Conservation (phyloP, 2,888 invertebrate genomes). For the Sepioteuthis lessoniana region DNA sequence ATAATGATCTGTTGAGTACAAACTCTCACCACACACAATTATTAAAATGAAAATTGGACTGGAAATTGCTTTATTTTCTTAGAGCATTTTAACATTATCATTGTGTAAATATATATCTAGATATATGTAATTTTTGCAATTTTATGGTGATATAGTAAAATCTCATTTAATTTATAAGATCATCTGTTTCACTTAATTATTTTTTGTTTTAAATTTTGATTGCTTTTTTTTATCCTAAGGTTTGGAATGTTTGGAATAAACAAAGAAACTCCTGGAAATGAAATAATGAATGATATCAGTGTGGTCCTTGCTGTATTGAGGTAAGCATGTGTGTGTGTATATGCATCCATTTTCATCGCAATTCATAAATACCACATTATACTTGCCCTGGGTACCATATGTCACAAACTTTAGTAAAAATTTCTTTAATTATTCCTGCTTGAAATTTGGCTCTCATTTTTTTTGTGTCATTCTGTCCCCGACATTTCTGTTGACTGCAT, state of each 20-base stretch:
- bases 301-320: slow-evolving; percentile 69
- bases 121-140: too few species aligned
- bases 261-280: slow-evolving; percentile 64
- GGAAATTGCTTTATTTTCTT: too few species aligned
- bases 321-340: slow-evolving; percentile 55
- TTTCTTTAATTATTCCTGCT: not conserved
- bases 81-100: too few species aligned
- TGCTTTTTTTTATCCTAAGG: slow-evolving; percentile 58
- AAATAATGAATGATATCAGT: slow-evolving; percentile 70
- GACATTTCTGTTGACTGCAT: not conserved
- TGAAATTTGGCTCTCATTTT: too few species aligned
- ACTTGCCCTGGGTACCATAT: not conserved
- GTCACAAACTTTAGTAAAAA: not conserved
- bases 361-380: not conserved
- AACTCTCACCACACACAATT: too few species aligned
- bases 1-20: too few species aligned
- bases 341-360: not conserved
- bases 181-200: too few species aligned
- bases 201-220: not conserved
- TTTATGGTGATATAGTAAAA: too few species aligned
- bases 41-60: too few species aligned
- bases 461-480: too few species aligned
- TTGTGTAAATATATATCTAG: too few species aligned
- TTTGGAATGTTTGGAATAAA: slow-evolving; percentile 74
- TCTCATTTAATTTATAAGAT: too few species aligned